Conservation (phyloP, 2,113 vertebrate species). For the Boleophthalmus pectinirostris region DNA sequence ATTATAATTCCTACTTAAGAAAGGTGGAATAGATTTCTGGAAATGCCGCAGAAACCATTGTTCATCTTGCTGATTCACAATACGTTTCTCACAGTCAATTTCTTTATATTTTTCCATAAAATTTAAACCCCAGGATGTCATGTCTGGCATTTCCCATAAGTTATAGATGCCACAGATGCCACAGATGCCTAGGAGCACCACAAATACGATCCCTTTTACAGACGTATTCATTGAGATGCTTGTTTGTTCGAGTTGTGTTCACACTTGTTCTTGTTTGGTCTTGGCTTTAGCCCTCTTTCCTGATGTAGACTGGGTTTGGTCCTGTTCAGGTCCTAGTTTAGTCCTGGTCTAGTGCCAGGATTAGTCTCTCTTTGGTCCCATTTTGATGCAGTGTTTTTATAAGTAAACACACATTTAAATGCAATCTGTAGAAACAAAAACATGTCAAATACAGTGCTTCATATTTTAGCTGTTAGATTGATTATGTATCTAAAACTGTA, state of each 20-base stretch:
- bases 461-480: too few relatives aligned
- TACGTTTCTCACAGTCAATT: conserved; percentile 15
- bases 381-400: too few relatives aligned
- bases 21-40: conserved; percentile 1
- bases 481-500: too few relatives aligned
- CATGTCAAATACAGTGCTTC: too few relatives aligned
- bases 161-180: neutral
- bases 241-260: neutral
- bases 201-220: neutral
- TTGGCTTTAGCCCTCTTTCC: too few relatives aligned
- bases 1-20: neutral
- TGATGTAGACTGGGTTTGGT: too few relatives aligned
- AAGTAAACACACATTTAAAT: too few relatives aligned
- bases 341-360: too few relatives aligned
- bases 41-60: neutral
- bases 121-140: neutral
- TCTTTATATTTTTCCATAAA: neutral
- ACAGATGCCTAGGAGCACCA: neutral
- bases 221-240: neutral
- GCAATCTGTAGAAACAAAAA: too few relatives aligned
- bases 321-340: too few relatives aligned
- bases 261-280: too few relatives aligned
- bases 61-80: neutral
- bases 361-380: too few relatives aligned
- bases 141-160: neutral